Evolutionary conservation across 2,888 invertebrate species (phyloP).

Genomic region (Platycheirus rosarum): DNA sequence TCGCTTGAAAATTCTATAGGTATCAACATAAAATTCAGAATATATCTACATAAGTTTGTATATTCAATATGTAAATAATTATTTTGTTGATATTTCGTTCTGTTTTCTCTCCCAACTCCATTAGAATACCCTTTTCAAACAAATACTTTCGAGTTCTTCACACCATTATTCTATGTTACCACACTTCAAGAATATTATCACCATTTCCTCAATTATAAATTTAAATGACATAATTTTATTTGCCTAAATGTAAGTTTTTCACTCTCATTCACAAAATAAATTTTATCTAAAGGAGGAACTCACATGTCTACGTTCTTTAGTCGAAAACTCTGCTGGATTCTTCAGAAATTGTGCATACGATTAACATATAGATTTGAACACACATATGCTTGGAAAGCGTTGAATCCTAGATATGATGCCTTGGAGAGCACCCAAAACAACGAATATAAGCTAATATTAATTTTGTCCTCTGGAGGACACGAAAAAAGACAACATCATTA

Average conservation of each 20-base stretch:
- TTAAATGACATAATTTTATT: conserved; percentile 1
- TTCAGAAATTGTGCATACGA: not conserved
- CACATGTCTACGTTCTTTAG: too few relatives aligned
- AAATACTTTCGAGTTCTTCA: not conserved
- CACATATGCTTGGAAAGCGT: not conserved
- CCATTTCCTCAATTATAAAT: conserved; percentile 18
- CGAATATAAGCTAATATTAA: conserved; percentile 63
- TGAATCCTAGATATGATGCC: not conserved
- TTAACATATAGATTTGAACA: conserved; percentile 3
- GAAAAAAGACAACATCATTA: not conserved
- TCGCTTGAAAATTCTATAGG: too few relatives aligned
- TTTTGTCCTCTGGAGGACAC: conserved; percentile 26
- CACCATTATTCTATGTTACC: conserved; percentile 2
- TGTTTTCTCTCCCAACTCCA: too few relatives aligned
- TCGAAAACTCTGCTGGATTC: too few relatives aligned
- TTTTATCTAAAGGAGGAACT: too few relatives aligned
- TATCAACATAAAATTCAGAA: too few relatives aligned
- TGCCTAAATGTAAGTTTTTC: too few relatives aligned
- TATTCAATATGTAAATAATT: too few relatives aligned
- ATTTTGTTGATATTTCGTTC: too few relatives aligned
- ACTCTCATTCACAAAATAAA: too few relatives aligned
- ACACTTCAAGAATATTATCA: conserved; percentile 1
- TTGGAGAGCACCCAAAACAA: conserved; percentile 51
- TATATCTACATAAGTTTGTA: too few relatives aligned
- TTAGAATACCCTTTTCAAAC: too few relatives aligned